Base-by-base conservation (phyloP, 2,888 invertebrate species). In the Aspidiotus rigidus region DNA sequence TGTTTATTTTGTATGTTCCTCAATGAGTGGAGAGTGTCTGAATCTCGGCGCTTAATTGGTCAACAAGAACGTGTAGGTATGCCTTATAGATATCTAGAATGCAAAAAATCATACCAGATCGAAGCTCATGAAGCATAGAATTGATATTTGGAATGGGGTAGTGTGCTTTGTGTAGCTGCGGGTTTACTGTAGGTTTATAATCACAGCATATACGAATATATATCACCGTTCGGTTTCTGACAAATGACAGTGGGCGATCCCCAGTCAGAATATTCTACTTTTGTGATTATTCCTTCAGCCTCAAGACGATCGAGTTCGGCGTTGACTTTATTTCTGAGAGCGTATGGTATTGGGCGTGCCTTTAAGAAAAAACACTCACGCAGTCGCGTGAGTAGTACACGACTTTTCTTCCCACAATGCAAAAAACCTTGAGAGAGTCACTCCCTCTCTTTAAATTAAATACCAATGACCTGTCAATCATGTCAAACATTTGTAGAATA, bases 141-240 rank as follows among this genome's bases (percentile, higher is more conserved):
- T 73, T 73, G 17, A 74, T 72, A 56, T 44, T 53, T 17, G 41
- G 61, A 13, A 74, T 71, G 9, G 73, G 73, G 44, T 72, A 72
- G 49, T 74, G 70, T 64, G 72, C 72, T 8, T 62, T 16, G 1
- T 73, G 63, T n/a, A 75, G 54, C 56, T 66, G 62, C 55, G 71
- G 63, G 60, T 75, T 75, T 8, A 75, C 73, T 9, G 72, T 72
- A 41, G 69, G 53, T 71, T 74, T 75, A 57, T 74, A 74, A 70
- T 75, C 72, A 44, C 62, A 71, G 40, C 67, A 73, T 7, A 72
- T 41, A 9, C 72, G 64, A n/a, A n/a, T n/a, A n/a, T n/a, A 73
- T 63, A 1, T 16, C 60, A n/a, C 69, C 55, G 42, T 71, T 42
- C 49, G 49, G 13, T 40, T 66, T 71, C 2, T 11, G 40, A 1